A percentile compares a stretch with the other conserved stretches of the same genome.
Evolutionary conservation across 2,797 vertebrate genomes (phyloP).

Genomic region (Rhinella marina): DNA sequence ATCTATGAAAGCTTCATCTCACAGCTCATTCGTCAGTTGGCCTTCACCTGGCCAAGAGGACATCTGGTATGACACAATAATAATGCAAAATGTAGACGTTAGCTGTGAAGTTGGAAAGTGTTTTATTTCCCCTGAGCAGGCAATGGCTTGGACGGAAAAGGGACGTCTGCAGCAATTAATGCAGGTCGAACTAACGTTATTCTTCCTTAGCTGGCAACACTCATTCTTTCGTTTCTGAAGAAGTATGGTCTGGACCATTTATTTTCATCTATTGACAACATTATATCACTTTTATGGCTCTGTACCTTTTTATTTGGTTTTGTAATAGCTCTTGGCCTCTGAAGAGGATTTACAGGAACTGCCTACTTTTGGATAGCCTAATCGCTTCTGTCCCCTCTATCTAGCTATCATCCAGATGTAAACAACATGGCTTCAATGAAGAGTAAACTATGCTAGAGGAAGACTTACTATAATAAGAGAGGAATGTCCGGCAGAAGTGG

Average conservation of each 20-base stretch:
- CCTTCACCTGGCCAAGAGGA: constrained; percentile 59
- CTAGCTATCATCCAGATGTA: neutral
- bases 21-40: constrained; percentile 53
- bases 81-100: constrained; percentile 47
- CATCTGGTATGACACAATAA: constrained; percentile 62
- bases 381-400: neutral
- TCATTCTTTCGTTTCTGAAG: neutral
- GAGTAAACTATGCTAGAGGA: neutral
- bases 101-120: constrained; percentile 40
- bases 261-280: constrained; percentile 27
- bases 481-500: neutral
- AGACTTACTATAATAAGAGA: neutral
- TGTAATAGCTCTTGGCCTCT: neutral
- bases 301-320: neutral
- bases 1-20: constrained; percentile 54
- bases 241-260: constrained; percentile 20
- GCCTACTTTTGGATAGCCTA: neutral
- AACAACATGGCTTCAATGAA: neutral
- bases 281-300: constrained; percentile 1
- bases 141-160: constrained; percentile 18
- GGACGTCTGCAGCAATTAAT: constrained; percentile 46
- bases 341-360: constrained; percentile 1
- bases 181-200: constrained; percentile 18
- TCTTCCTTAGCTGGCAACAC: neutral
- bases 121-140: constrained; percentile 54